Evolutionary conservation across 2,797 vertebrate species (phyloP).

Genomic region (Lacerta viridis): DNA sequence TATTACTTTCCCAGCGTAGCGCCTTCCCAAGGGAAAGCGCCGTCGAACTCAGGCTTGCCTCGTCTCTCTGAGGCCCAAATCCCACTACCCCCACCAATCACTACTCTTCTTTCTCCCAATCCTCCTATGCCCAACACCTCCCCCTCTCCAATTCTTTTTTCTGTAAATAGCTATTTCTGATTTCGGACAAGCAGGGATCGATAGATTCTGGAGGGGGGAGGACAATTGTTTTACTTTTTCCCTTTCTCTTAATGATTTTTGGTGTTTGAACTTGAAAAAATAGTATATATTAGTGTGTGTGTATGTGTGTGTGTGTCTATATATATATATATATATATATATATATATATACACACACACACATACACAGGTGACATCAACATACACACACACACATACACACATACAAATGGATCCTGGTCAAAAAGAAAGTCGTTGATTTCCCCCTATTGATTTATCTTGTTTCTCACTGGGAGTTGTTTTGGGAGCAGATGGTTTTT

Average conservation of each 20-base stretch:
- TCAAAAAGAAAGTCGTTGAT: slow-evolving; percentile 70
- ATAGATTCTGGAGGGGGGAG: slow-evolving; percentile 79
- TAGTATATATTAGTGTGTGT: slow-evolving; percentile 77
- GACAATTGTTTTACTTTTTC: slow-evolving; percentile 73
- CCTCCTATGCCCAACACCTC: slow-evolving; percentile 36
- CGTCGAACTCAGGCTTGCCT: slow-evolving; percentile 76
- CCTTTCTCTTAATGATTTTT: slow-evolving; percentile 81
- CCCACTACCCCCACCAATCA: slow-evolving; percentile 61
- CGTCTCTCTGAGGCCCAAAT: slow-evolving; percentile 73
- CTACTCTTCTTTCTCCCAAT: slow-evolving; percentile 51
- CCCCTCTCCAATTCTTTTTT: slow-evolving; percentile 73
- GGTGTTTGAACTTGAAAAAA: slow-evolving; percentile 80
- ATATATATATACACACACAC: not conserved
- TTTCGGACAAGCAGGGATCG: slow-evolving; percentile 83
- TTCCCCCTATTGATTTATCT: slow-evolving; percentile 79
- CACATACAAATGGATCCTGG: slow-evolving; percentile 54
- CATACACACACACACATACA: slow-evolving; percentile 10
- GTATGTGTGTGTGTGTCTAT: slow-evolving; percentile 75
- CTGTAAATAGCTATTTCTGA: slow-evolving; percentile 84
- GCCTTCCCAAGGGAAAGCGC: slow-evolving; percentile 72
- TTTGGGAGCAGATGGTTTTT: slow-evolving; percentile 76
- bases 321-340: not conserved
- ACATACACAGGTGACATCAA: not conserved
- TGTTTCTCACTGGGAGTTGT: slow-evolving; percentile 80
- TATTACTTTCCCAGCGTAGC: slow-evolving; percentile 57